A percentile compares a stretch with the other conserved stretches of the same genome.
Conservation (phyloP, 2,888 invertebrate species). For the Furcula furcula region DNA sequence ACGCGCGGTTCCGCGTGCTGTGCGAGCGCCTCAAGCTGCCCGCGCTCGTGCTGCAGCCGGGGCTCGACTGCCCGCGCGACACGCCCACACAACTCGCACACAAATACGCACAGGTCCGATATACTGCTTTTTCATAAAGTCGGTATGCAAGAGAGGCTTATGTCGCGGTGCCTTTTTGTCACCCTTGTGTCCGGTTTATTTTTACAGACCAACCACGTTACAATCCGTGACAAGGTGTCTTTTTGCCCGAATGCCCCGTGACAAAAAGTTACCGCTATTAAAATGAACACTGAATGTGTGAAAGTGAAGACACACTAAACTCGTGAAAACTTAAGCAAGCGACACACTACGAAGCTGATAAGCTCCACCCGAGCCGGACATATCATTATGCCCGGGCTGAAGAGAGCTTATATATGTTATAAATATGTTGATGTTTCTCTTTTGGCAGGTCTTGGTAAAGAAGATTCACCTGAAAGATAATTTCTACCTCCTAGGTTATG, state of each 20-base stretch:
- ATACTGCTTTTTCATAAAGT: not conserved
- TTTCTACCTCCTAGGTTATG: slow-evolving; percentile 54
- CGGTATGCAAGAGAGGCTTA: not conserved
- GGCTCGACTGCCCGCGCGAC: too few relatives aligned
- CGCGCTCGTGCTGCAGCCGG: slow-evolving; percentile 46
- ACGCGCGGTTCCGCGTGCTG: slow-evolving; percentile 34
- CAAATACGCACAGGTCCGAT: slow-evolving; percentile 33
- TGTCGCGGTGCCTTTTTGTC: too few relatives aligned
- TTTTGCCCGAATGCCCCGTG: too few relatives aligned
- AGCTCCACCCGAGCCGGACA: not conserved
- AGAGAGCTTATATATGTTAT: not conserved
- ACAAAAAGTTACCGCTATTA: too few relatives aligned
- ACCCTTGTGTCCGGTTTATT: too few relatives aligned
- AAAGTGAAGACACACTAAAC: too few relatives aligned
- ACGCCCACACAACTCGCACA: slow-evolving; percentile 36
- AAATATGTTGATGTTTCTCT: not conserved
- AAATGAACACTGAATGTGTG: too few relatives aligned
- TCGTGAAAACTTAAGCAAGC: too few relatives aligned
- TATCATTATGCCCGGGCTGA: not conserved
- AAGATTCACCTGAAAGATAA: slow-evolving; percentile 28
- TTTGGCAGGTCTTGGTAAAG: slow-evolving; percentile 38
- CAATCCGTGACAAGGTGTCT: too few relatives aligned
- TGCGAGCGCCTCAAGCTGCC: slow-evolving; percentile 48
- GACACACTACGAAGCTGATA: too few relatives aligned
- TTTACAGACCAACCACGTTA: too few relatives aligned